phyloP scores from a whole-genome alignment of 2,113 vertebrate species.

The Cyanoliseus patagonus region DNA sequence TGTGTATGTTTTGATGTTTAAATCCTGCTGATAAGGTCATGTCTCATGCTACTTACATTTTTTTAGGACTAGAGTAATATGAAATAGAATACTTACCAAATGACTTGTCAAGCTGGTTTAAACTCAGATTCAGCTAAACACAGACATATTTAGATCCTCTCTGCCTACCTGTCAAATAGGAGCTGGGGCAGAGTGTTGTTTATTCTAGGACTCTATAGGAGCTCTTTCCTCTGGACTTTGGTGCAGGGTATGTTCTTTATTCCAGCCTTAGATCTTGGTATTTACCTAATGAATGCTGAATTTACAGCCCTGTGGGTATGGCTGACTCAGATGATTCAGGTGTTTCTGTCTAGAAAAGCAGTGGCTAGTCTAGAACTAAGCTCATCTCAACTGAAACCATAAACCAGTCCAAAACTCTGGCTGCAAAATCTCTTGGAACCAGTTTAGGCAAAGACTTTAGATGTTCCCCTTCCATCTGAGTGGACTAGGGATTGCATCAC shows the following conservation, averaged over 20 bases:
- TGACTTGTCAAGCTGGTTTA: not conserved
- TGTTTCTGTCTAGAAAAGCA: not conserved
- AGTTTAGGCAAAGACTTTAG: not conserved
- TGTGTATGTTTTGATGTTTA: not conserved
- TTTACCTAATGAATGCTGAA: not conserved
- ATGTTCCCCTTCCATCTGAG: not conserved
- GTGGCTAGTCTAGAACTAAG: not conserved
- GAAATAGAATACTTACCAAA: not conserved
- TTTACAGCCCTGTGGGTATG: not conserved
- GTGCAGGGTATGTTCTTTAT: not conserved
- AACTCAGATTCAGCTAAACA: constrained; percentile 41
- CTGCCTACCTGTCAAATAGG: not conserved
- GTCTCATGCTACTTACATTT: not conserved
- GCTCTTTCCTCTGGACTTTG: constrained; percentile 39
- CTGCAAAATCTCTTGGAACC: not conserved
- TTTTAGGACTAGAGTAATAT: not conserved
- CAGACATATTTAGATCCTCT: not conserved
- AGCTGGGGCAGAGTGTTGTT: not conserved
- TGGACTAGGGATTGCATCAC: not conserved
- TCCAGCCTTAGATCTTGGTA: not conserved
- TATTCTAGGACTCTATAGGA: constrained; percentile 54
- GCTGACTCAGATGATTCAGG: not conserved
- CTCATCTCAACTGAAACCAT: not conserved
- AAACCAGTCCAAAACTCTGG: not conserved
- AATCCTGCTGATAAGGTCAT: not conserved